Evolutionary conservation across 92 coral and sea anemone species (phyloP).

Genomic region (Isaurus tuberculatus): DNA sequence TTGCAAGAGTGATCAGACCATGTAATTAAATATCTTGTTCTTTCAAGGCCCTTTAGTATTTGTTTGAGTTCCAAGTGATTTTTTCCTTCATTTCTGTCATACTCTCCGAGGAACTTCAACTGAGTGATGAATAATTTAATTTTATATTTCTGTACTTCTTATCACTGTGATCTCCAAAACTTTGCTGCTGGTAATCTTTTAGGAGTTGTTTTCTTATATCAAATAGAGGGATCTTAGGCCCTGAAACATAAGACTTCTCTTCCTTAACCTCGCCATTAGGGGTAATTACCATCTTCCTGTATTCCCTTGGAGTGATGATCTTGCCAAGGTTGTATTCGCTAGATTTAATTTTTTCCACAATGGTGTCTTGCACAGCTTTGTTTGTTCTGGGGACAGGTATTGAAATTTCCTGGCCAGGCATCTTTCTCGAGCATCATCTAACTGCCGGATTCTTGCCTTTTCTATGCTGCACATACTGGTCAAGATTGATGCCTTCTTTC

Average conservation of each 20-base stretch:
- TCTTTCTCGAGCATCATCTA: background rate
- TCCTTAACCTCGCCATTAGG: too few relatives aligned
- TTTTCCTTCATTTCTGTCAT: too few relatives aligned
- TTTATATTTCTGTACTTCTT: background rate
- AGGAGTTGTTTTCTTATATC: background rate
- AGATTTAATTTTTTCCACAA: constrained; percentile 1
- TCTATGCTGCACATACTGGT: too few relatives aligned
- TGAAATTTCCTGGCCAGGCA: too few relatives aligned
- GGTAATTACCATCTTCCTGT: background rate
- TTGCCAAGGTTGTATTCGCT: too few relatives aligned
- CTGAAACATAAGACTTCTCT: constrained; percentile 1
- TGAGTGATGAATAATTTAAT: background rate
- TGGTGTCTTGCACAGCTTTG: too few relatives aligned
- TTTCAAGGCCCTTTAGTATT: constrained; percentile 3
- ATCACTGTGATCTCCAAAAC: constrained; percentile 1
- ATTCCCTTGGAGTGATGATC: too few relatives aligned
- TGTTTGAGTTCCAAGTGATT: background rate
- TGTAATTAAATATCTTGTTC: too few relatives aligned
- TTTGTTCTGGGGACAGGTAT: too few relatives aligned
- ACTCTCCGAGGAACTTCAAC: too few relatives aligned
- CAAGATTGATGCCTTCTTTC: background rate
- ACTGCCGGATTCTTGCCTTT: background rate
- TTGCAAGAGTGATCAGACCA: too few relatives aligned
- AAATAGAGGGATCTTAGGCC: background rate
- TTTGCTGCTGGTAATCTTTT: background rate